Conservation (phyloP, 2,797 vertebrate species). For the Tinamus major region DNA sequence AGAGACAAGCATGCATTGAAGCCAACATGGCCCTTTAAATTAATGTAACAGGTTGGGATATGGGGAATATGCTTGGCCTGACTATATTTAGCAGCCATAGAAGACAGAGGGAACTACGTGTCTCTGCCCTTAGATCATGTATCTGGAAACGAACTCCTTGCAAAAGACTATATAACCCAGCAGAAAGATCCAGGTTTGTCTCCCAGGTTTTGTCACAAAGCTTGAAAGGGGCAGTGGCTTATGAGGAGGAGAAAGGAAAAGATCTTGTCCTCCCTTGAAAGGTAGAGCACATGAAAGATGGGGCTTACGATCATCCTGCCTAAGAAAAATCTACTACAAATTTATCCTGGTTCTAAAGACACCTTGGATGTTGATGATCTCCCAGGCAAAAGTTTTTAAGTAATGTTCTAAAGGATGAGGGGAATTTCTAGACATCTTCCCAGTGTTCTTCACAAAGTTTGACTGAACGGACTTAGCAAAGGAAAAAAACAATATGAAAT, state of each 20-base stretch:
- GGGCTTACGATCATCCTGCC: background rate
- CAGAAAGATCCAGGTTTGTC: background rate
- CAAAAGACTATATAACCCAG: background rate
- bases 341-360: background rate
- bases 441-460: background rate
- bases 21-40: background rate
- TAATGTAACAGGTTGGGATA: background rate
- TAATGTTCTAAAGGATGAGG: background rate
- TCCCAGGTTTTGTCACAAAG: background rate
- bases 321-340: background rate
- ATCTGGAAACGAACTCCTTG: background rate
- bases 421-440: background rate
- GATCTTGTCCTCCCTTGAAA: background rate
- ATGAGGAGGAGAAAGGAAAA: background rate
- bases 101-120: background rate
- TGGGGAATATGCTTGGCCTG: background rate
- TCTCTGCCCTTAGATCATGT: background rate
- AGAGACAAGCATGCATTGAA: background rate
- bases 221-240: background rate
- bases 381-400: background rate
- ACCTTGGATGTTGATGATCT: background rate
- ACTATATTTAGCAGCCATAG: background rate
- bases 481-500: background rate
- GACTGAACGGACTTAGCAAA: background rate
- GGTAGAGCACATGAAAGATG: background rate